Evolutionary conservation across 2,797 vertebrate species (phyloP).

Genomic region (Rhabdophis nuchalis): DNA sequence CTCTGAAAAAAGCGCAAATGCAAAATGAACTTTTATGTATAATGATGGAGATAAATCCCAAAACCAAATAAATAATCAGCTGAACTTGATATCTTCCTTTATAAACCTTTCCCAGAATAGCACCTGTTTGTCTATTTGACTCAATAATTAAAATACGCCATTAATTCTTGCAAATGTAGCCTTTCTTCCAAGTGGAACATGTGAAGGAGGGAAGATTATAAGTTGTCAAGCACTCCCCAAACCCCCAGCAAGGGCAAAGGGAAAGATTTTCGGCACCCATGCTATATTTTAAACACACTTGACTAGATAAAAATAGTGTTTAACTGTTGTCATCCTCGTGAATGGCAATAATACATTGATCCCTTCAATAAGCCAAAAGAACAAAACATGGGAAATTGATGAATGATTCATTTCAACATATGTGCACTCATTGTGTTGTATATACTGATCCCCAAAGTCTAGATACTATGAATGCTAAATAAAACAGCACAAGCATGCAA

Average conservation of each 20-base stretch:
- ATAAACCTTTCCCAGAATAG: constrained; percentile 51
- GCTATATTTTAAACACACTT: constrained; percentile 76
- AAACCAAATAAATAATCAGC: background rate
- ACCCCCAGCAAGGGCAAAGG: constrained; percentile 68
- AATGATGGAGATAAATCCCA: constrained; percentile 2
- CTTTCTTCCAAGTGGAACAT: constrained; percentile 68
- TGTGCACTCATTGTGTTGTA: constrained; percentile 60
- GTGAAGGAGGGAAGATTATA: constrained; percentile 73
- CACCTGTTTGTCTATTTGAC: constrained; percentile 65
- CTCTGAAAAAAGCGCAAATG: constrained; percentile 8
- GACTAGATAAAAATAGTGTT: constrained; percentile 78
- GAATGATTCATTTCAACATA: constrained; percentile 70
- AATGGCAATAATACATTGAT: constrained; percentile 76
- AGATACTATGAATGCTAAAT: constrained; percentile 70
- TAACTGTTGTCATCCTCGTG: constrained; percentile 73
- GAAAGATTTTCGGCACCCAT: constrained; percentile 66
- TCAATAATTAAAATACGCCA: constrained; percentile 72
- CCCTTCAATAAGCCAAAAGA: constrained; percentile 76
- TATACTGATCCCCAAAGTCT: constrained; percentile 67
- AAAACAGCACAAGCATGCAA: constrained; percentile 65
- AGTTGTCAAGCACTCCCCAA: constrained; percentile 72
- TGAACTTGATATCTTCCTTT: constrained; percentile 21
- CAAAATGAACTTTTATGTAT: constrained; percentile 23
- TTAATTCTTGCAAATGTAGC: constrained; percentile 69
- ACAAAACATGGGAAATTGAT: constrained; percentile 72